Percentiles rank a stretch among this genome's conserved stretches.
Evolutionary conservation across 2,888 invertebrate species (phyloP).

Genomic region (Campopleginae sp.): DNA sequence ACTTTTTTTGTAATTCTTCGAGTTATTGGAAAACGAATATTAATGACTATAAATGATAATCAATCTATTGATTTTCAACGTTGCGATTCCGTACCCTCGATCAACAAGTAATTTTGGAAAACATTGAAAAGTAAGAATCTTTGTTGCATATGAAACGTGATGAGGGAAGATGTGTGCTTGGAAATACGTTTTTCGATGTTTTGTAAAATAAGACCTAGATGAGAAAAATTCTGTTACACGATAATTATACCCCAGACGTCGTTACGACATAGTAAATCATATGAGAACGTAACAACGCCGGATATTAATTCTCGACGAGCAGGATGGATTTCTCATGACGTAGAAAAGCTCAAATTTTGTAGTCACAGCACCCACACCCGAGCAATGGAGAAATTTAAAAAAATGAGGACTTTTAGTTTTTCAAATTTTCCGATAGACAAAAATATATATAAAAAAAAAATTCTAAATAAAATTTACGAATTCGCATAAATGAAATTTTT

Average conservation of each 20-base stretch:
- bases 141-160: background rate
- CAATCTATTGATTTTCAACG: background rate
- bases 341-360: background rate
- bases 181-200: background rate
- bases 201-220: background rate
- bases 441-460: too few species aligned
- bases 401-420: background rate
- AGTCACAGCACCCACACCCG: background rate
- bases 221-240: conserved; percentile 3
- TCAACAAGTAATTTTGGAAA: background rate
- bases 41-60: too few species aligned
- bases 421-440: background rate
- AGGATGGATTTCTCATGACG: conserved; percentile 2
- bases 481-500: too few species aligned
- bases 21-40: background rate
- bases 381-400: background rate
- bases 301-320: conserved; percentile 13
- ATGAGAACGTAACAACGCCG: background rate
- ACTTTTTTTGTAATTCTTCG: background rate
- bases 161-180: background rate
- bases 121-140: background rate
- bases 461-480: background rate
- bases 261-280: conserved; percentile 3
- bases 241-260: background rate
- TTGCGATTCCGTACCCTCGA: background rate